phyloP scores from a whole-genome alignment of 2,888 invertebrate species.

The Protonemura montana region DNA sequence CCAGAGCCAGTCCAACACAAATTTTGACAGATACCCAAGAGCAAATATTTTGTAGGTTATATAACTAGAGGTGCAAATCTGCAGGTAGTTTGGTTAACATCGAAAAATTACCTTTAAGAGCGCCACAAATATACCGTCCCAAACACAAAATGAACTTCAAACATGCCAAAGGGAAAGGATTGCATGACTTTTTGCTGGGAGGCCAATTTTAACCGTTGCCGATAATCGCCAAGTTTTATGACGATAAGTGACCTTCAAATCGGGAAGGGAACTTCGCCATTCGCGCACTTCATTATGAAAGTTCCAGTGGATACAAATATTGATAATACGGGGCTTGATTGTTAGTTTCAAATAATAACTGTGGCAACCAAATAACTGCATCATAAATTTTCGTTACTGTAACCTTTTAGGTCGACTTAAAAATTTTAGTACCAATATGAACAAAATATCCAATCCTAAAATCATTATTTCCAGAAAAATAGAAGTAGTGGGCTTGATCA shows the following conservation, averaged over 20 bases:
- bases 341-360: not conserved
- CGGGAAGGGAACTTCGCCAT: not conserved
- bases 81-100: not conserved
- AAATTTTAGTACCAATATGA: not conserved
- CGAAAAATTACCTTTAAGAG: not conserved
- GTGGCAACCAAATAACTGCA: not conserved
- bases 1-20: not conserved
- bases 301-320: not conserved
- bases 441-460: not conserved
- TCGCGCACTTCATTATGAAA: not conserved
- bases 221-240: not conserved
- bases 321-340: not conserved
- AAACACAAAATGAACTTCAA: not conserved
- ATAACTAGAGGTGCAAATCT: not conserved
- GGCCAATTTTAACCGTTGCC: not conserved
- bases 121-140: not conserved
- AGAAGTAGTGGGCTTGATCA: slow-evolving; percentile 26
- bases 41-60: not conserved
- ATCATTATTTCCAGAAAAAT: not conserved
- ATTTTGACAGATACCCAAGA: too few relatives aligned
- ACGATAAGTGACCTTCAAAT: not conserved
- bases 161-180: not conserved
- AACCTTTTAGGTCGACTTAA: not conserved
- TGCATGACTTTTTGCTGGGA: not conserved
- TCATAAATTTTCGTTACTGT: not conserved